phyloP scores from a whole-genome alignment of 2,797 vertebrate species.

The Chelon auratus region DNA sequence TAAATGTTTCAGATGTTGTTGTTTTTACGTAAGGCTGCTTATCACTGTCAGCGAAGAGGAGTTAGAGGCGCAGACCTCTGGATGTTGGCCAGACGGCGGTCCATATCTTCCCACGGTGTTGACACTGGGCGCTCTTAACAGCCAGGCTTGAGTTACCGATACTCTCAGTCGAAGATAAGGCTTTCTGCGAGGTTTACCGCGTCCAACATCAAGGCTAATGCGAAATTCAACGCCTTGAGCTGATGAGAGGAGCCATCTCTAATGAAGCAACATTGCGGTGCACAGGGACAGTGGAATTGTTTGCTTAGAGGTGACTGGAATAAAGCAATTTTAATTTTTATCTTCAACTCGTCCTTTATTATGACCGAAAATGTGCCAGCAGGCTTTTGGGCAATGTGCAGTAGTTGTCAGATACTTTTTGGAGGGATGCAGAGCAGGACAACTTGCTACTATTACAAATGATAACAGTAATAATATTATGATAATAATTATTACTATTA shows the following conservation, averaged over 20 bases:
- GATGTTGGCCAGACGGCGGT: constrained; percentile 77
- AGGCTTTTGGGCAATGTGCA: constrained; percentile 6
- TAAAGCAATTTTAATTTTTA: constrained; percentile 50
- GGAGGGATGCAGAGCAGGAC: constrained; percentile 37
- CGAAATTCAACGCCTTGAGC: constrained; percentile 65
- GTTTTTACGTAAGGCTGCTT: constrained; percentile 64
- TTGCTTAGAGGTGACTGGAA: constrained; percentile 48
- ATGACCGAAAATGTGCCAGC: not conserved
- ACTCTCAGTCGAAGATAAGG: constrained; percentile 73
- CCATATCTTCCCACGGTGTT: constrained; percentile 83
- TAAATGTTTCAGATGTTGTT: constrained; percentile 48
- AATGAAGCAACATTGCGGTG: constrained; percentile 20
- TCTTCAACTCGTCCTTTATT: constrained; percentile 38
- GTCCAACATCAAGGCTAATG: constrained; percentile 79
- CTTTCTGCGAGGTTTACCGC: constrained; percentile 68
- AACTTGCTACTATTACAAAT: not conserved
- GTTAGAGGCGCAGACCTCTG: constrained; percentile 65
- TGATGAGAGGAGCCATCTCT: constrained; percentile 50
- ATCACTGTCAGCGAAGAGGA: constrained; percentile 66
- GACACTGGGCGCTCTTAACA: constrained; percentile 83
- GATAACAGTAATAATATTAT: not conserved
- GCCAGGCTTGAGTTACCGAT: constrained; percentile 77
- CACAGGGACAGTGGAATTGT: constrained; percentile 21
- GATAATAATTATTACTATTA: not conserved
- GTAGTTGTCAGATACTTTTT: not conserved